Evolutionary conservation across 1,140 invertebrate genomes (phyloP), one percentile per base, ranked within the genome.

Genomic region (Drosophila repleta): DNA sequence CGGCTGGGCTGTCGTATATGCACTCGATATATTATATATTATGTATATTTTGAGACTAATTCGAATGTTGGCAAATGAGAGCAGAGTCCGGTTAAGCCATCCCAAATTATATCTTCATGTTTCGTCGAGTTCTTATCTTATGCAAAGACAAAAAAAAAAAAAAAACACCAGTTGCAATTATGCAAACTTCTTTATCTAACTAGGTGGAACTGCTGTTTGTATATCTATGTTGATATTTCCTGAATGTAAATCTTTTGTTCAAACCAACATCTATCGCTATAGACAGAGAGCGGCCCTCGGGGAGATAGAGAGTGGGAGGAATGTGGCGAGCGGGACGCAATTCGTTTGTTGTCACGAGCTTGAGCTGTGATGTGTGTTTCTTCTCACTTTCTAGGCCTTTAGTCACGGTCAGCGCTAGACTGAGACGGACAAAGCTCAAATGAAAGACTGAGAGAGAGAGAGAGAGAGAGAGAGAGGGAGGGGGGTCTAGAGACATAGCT

Each of bases 301-400:
- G n/a, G n/a, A n/a, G n/a, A n/a, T n/a, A n/a, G n/a, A 46, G 17
- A 46, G 43, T 8, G 43, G 29, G 6, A 29, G 29, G 8, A 8
- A 5, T 0, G 2, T 0, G 43, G 43, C 8, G 18, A 11, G 18
- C 5, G 15, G 2, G 15, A 8, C 18, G 15, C 10, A 32, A 11
- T 18, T 63, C 13, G 26, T 61, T 45, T 58, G 55, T 45, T 58
- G 55, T 48, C n/a, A 24, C 8, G 49, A 52, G 49, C 15, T 46
- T 13, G 53, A 17, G 39, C 13, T 17, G 39, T 3, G 39, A 15
- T 45, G 6, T 45, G 6, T 76, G 74, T 1, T 45, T 63, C n/a
- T 49, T 43, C 29, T 68, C 51, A 61, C 70, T 79, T 83, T 88
- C 84, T 89, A 77, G 84, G 83, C 80, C 76, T 79, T 71, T 88